Conservation (phyloP, 2,113 vertebrate genomes). For the Channa maculata region DNA sequence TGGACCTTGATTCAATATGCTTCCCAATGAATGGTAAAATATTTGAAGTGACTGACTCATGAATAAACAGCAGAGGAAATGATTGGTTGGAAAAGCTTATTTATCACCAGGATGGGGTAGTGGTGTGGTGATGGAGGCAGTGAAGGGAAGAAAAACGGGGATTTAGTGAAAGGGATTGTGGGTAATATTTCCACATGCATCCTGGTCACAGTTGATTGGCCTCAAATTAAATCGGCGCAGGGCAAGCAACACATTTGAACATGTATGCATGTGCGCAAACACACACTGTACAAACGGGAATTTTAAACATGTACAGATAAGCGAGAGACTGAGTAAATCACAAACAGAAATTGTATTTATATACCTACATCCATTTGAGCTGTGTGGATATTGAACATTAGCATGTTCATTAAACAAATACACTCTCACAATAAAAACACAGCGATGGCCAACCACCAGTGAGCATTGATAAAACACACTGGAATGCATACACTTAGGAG, state of each 20-base stretch:
- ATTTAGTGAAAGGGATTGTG: conserved; percentile 53
- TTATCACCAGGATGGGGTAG: conserved; percentile 42
- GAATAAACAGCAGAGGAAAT: conserved; percentile 61
- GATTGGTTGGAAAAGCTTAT: conserved; percentile 60
- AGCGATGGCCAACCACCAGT: conserved; percentile 4
- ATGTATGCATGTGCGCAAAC: conserved; percentile 21
- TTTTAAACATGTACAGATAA: not conserved
- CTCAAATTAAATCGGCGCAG: conserved; percentile 64
- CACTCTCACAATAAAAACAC: conserved; percentile 25
- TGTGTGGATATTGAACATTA: conserved; percentile 27
- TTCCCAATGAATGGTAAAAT: conserved; percentile 44
- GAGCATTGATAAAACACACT: conserved; percentile 1
- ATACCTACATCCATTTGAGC: conserved; percentile 10
- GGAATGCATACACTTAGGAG: conserved; percentile 47
- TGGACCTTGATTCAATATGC: conserved; percentile 26
- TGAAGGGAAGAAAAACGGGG: conserved; percentile 29
- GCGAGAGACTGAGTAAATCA: not conserved
- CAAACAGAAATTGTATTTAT: conserved; percentile 15
- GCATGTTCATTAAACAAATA: conserved; percentile 37
- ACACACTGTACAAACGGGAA: conserved; percentile 6
- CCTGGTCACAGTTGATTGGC: conserved; percentile 62
- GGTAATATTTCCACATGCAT: conserved; percentile 69
- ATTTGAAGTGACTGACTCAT: conserved; percentile 39
- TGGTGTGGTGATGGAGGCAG: not conserved
- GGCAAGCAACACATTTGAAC: conserved; percentile 18